These are phyloP conservation scores for Pomatorhinus ruficollis DNA, from an alignment of 2,113 vertebrate genomes.

Conservation along the genomic window DNA sequence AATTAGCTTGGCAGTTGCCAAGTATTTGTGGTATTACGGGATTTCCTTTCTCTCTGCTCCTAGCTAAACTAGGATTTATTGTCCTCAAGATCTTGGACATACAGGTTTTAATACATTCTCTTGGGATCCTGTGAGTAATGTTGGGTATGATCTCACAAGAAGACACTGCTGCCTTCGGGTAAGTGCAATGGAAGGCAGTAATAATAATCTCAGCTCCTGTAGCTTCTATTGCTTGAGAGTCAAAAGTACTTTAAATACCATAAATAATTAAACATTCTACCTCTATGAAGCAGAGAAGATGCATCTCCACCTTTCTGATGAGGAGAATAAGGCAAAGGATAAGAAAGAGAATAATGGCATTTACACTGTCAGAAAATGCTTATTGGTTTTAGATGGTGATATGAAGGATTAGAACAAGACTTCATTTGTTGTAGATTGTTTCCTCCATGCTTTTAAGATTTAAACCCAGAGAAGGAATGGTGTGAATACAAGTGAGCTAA, in stretches of 20 bases:
- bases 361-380: background rate
- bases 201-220: slow-evolving; percentile 19
- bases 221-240: slow-evolving; percentile 19
- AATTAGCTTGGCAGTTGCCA: background rate
- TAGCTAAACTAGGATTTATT: slow-evolving; percentile 44
- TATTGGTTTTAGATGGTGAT: slow-evolving; percentile 30
- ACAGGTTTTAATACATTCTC: slow-evolving; percentile 31
- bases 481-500: background rate
- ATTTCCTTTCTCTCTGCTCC: slow-evolving; percentile 3
- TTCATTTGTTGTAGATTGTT: background rate
- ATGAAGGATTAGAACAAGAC: background rate
- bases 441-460: background rate
- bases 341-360: background rate
- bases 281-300: slow-evolving; percentile 7
- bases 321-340: background rate
- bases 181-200: slow-evolving; percentile 25
- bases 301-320: background rate
- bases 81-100: slow-evolving; percentile 40
- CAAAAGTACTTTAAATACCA: slow-evolving; percentile 37
- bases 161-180: slow-evolving; percentile 14
- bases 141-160: slow-evolving; percentile 23
- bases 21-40: slow-evolving; percentile 13
- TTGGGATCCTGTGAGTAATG: slow-evolving; percentile 32
- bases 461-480: background rate
- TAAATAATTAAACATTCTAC: slow-evolving; percentile 53